Base-by-base conservation (phyloP, 1,140 invertebrate genomes). In the Chrysomallon squamiferum region DNA sequence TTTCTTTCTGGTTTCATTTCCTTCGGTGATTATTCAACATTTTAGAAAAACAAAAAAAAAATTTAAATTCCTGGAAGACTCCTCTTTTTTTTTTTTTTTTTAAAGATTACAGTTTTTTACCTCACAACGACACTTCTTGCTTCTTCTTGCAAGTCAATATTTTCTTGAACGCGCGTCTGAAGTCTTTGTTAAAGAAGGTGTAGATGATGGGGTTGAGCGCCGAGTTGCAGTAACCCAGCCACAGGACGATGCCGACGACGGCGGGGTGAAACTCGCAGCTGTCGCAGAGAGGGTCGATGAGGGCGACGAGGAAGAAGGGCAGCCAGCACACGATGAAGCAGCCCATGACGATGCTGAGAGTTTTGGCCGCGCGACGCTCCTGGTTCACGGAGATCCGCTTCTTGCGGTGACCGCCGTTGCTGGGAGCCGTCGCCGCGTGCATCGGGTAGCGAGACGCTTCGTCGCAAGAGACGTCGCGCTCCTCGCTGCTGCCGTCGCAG, bases 271-370 rank as follows among this genome's bases (percentile, higher is more conserved):
- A 45, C 5, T 60, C 15, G 62, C 78, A 76, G 9, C 33, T 38
- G 9, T 59, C 93, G 93, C 62, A 81, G 30, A 83, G 68, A 25
- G 79, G 72, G 57, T 68, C 66, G 2, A 80, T 57, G 9, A 83
- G 30, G 6, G 72, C 66, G 30, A 97, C 87, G 1, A 96, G 91
- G 89, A 99, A 99, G 85, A 99, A 99, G 0, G 97, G 97, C 73
- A 99, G 87, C 97, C 97, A 99, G 77, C 95, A 97, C 35, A 95
- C 91, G 76, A 99, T 98, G 85, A 99, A 99, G 72, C 94, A 95
- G 57, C 95, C 95, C 93, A 99, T 97, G 70, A 99, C 98, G 56
- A 99, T 90, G 43, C 96, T 96, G 58, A 99, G 86, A 68, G 98
- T 97, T 64, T 98, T 88, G 0, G 96, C 98, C 0, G 97, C 97